Evolutionary conservation across 2,113 vertebrate species (phyloP).

Genomic region (Rhabdomys dilectus): DNA sequence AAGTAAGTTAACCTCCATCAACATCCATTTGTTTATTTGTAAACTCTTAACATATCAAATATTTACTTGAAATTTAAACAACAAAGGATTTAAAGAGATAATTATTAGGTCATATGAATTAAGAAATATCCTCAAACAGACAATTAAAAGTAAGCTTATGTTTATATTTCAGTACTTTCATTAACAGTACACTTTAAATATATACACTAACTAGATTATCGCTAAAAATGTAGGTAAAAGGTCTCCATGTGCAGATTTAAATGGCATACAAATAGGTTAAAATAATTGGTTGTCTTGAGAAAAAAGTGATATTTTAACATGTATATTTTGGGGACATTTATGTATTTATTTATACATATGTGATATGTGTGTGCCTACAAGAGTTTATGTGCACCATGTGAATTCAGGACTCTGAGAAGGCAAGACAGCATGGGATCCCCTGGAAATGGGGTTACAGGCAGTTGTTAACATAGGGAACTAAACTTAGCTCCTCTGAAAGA

Average conservation of each 20-base stretch:
- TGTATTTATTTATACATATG: background rate
- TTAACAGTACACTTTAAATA: background rate
- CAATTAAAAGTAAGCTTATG: background rate
- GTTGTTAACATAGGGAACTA: background rate
- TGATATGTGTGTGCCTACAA: background rate
- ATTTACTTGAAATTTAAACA: conserved; percentile 26
- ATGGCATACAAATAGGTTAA: background rate
- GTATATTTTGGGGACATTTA: background rate
- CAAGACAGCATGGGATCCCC: background rate
- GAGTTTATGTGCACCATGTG: background rate
- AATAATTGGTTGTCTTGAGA: background rate
- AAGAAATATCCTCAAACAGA: background rate
- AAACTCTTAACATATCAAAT: background rate
- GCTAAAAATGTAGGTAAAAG: background rate
- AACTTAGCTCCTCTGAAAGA: too few relatives aligned
- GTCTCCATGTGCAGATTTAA: background rate
- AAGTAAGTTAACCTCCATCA: background rate
- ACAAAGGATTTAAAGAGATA: background rate
- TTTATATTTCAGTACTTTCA: conserved; percentile 28
- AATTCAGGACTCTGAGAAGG: background rate
- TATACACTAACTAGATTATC: background rate
- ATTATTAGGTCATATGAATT: background rate
- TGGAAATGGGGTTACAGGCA: background rate
- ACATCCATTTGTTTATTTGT: background rate
- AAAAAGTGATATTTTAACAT: conserved; percentile 45